phyloP scores from a whole-genome alignment of 2,113 vertebrate genomes.

The Prietella phreatophila region DNA sequence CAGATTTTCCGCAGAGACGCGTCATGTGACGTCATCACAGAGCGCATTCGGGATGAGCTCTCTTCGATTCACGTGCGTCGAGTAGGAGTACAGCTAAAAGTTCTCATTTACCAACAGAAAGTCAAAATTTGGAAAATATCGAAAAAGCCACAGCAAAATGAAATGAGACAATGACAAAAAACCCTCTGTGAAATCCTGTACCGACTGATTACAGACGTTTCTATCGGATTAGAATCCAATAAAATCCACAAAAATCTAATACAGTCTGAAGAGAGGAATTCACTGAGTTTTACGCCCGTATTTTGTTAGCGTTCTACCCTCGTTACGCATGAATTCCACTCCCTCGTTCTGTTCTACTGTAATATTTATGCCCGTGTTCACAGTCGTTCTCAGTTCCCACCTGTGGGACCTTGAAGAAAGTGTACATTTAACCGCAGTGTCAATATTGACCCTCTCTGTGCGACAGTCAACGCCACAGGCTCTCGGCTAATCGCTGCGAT shows the following conservation, averaged over 20 bases:
- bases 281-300: neutral
- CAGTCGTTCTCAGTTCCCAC: neutral
- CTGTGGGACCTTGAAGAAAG: slow-evolving; percentile 37
- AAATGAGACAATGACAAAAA: too few species aligned
- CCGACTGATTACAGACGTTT: neutral
- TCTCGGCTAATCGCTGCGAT: slow-evolving; percentile 57
- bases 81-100: too few species aligned
- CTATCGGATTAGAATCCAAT: neutral
- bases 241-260: neutral
- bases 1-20: too few species aligned
- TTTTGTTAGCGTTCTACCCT: neutral
- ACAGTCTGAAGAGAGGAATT: neutral
- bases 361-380: slow-evolving; percentile 3
- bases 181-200: too few species aligned
- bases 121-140: too few species aligned
- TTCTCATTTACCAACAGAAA: too few species aligned
- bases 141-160: too few species aligned
- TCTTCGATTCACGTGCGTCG: too few species aligned
- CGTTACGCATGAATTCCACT: neutral
- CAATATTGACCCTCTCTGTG: slow-evolving; percentile 57
- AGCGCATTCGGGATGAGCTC: too few species aligned
- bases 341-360: neutral
- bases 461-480: slow-evolving; percentile 26
- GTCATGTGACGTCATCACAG: too few species aligned
- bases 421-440: slow-evolving; percentile 56